These are phyloP conservation scores for Ceratina japonica DNA, from an alignment of 1,140 invertebrate genomes.

Conservation along the genomic window DNA sequence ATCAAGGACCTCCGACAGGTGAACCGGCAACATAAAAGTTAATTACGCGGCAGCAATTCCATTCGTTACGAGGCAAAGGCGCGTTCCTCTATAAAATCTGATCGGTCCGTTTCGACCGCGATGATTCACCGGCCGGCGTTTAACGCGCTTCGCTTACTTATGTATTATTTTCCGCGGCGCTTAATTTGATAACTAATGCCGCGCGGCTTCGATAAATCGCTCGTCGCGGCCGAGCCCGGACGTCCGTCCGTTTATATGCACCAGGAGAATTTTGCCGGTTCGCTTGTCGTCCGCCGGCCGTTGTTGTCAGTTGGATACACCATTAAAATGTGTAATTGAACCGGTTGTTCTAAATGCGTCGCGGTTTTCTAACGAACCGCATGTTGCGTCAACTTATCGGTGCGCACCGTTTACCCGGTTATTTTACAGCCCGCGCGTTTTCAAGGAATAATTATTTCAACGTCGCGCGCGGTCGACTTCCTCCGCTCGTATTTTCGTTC, in stretches of 20 bases:
- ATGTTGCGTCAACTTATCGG: constrained; percentile 5
- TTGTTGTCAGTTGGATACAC: constrained; percentile 14
- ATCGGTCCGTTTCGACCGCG: constrained; percentile 6
- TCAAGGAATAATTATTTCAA: too few relatives aligned
- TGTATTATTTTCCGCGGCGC: constrained; percentile 23
- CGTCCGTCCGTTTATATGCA: constrained; percentile 15
- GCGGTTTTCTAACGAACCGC: constrained; percentile 12
- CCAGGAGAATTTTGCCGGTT: constrained; percentile 27
- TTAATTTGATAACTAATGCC: constrained; percentile 49
- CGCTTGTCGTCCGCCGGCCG: background rate
- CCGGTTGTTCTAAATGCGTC: constrained; percentile 25
- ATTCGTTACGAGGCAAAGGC: background rate
- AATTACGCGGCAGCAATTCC: constrained; percentile 16
- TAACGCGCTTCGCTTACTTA: constrained; percentile 25
- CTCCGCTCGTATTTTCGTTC: too few relatives aligned
- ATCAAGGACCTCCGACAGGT: background rate
- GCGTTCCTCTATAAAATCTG: constrained; percentile 27
- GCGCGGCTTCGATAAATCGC: constrained; percentile 38
- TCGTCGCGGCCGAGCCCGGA: background rate
- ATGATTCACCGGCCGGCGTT: constrained; percentile 14
- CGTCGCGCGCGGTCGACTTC: too few relatives aligned
- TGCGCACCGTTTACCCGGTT: background rate
- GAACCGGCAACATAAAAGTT: background rate
- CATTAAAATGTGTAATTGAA: constrained; percentile 39
- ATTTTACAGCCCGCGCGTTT: constrained; percentile 14